Evolutionary conservation across 2,113 vertebrate genomes (phyloP).

Genomic region (Phalacrocorax brasilianus): DNA sequence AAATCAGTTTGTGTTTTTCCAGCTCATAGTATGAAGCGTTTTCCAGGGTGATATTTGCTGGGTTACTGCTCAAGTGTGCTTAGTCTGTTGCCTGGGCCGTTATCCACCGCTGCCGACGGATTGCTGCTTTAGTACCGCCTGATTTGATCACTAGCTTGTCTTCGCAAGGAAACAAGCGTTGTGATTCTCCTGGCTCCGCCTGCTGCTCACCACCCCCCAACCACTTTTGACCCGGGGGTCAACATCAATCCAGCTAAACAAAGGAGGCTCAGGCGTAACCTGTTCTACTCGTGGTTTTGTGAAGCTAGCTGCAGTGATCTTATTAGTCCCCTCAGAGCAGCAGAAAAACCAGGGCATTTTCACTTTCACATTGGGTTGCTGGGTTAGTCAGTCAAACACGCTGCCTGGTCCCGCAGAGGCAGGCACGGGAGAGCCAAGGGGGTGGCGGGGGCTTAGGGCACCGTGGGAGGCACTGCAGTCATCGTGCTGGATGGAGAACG

Average conservation of each 20-base stretch:
- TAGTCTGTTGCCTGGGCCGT: not conserved
- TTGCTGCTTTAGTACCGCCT: not conserved
- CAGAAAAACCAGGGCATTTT: not conserved
- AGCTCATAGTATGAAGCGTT: not conserved
- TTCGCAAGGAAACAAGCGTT: not conserved
- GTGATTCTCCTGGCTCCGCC: not conserved
- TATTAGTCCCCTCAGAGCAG: not conserved
- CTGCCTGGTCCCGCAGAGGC: not conserved
- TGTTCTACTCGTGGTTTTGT: not conserved
- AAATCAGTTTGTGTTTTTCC: not conserved
- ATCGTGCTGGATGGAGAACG: accelerated
- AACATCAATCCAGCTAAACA: not conserved
- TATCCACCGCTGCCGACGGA: not conserved
- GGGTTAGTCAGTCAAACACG: not conserved
- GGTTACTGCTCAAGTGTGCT: not conserved
- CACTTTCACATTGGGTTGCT: not conserved
- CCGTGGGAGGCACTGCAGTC: not conserved
- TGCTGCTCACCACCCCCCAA: not conserved
- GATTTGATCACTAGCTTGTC: not conserved
- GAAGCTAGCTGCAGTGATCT: not conserved
- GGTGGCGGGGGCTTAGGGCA: not conserved
- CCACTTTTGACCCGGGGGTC: not conserved
- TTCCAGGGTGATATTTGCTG: not conserved
- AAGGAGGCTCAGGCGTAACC: not conserved
- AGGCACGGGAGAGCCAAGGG: not conserved